Evolutionary conservation across 2,888 invertebrate genomes (phyloP).

Genomic region (Koerneria pararmatus): DNA sequence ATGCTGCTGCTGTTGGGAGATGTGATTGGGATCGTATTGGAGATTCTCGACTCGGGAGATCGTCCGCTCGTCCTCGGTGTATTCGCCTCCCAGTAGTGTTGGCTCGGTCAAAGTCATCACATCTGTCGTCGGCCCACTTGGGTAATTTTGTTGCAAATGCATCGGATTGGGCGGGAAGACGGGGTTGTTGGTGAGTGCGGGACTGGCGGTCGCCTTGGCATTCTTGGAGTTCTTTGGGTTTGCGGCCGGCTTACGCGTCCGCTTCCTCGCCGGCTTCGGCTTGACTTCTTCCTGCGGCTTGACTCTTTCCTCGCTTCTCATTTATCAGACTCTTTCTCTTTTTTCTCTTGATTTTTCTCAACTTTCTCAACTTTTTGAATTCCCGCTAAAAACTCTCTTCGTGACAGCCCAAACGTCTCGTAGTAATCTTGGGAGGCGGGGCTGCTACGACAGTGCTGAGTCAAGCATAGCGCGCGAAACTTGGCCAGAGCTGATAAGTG

Average conservation of each 20-base stretch:
- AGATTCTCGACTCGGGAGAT: constrained; percentile 97
- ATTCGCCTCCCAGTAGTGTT: constrained; percentile 98
- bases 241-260: constrained; percentile 43
- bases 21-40: constrained; percentile 73
- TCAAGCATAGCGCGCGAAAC: too few relatives aligned
- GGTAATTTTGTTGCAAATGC: constrained; percentile 15
- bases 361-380: too few relatives aligned
- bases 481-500: too few relatives aligned
- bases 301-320: too few relatives aligned
- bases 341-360: too few relatives aligned
- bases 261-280: constrained; percentile 47
- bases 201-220: constrained; percentile 30
- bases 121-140: constrained; percentile 33
- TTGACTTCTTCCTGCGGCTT: constrained; percentile 23
- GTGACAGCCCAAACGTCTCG: too few relatives aligned
- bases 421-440: too few relatives aligned
- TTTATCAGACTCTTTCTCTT: too few relatives aligned
- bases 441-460: too few relatives aligned
- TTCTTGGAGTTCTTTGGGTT: constrained; percentile 38
- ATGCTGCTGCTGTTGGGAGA: background rate
- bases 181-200: constrained; percentile 9
- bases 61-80: constrained; percentile 95
- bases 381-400: too few relatives aligned
- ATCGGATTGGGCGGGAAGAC: constrained; percentile 37
- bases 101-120: constrained; percentile 95